Evolutionary conservation across 2,797 vertebrate species (phyloP), one percentile per base, ranked within the genome.

Genomic region (Novumbra hubbsi): DNA sequence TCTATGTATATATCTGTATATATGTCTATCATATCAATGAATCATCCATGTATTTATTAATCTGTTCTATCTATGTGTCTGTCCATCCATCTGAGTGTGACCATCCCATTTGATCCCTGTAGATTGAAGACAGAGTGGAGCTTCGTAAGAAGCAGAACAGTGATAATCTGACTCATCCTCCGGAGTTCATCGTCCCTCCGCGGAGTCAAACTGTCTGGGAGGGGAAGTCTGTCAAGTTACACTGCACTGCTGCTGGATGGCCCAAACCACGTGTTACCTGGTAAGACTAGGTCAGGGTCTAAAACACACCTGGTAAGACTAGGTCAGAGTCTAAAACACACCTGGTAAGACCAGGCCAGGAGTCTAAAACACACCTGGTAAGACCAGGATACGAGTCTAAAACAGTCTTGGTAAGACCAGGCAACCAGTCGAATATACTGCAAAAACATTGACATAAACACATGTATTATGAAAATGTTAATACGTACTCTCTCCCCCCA

Each of bases 201-300:
- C 96, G 95, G 27, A 96, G 97, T 41, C 96, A 98, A 86, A 99
- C 97, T 0, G 84, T 96, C 66, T 98, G 96, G 97, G 98, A 99
- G 86, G 96, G 96, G 64, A 94, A 95, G 81, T 95, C 85, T 7
- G 91, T 96, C 64, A 96, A 88, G 73, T 90, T 99, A 78, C 95
- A 96, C 85, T 99, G 97, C 87, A 98, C 96, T 0, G 89, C 97
- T 49, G 94, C 96, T 17, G 98, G 98, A 76, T 99, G 97, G 98
- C 98, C 98, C 30, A 98, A 94, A 84, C 97, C 98, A 76, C 95
- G 91, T 52, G 77, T 98, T 17, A 93, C 96, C 0, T 99, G 98
- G 98, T 98, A 90, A 87, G 94, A 76, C 30, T 5, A 27, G 14
- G 62, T 28, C 50, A 78, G 4, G 21, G 5, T 52, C 38, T 69